Evolutionary conservation across 2,113 vertebrate species (phyloP), one percentile per base, ranked within the genome.

Genomic region (Coreoperca whiteheadi): DNA sequence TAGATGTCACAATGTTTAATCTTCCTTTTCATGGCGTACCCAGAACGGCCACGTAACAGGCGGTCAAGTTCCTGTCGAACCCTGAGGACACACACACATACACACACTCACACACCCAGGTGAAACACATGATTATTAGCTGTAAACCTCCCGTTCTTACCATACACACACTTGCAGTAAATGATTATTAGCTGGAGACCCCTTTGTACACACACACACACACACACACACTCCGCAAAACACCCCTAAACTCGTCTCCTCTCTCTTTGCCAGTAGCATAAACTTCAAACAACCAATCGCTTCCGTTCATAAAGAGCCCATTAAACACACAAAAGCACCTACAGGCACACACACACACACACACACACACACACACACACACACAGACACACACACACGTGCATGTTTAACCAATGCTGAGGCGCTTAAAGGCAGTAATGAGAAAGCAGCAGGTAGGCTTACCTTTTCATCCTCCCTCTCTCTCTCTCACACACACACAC

Each of bases 231-330:
- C 56, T 53, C 11, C 2, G 41, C 60, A 70, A 86, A 67, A 89
- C 79, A 56, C 46, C 50, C 50, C 10, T 28, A 39, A 64, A 60
- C 30, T 23, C 53, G 25, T 65, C 78, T 74, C 23, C 48, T 78
- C 65, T 78, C 74, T 88, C 66, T 85, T 82, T 79, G 81, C 81
- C 86, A 85, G 87, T 88, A 91, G 86, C 74, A 15, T 88, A 87
- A 92, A 93, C 91, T 89, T 94, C 90, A 94, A 94, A 93, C 87
- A 87, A 37, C 34, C 82, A 66, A 80, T 73, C 73, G 75, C 90
- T 94, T 93, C 91, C 92, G 88, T 92, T 90, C 63, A 72, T 86
- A 90, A 89, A 92, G 84, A 84, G 70, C 81, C 50, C 7, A 25
- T 85, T 77, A 74, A 57, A 82, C 81, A 78, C 78, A 82, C 54